Conservation (phyloP, 2,888 invertebrate genomes). For the Nasonia oneida region DNA sequence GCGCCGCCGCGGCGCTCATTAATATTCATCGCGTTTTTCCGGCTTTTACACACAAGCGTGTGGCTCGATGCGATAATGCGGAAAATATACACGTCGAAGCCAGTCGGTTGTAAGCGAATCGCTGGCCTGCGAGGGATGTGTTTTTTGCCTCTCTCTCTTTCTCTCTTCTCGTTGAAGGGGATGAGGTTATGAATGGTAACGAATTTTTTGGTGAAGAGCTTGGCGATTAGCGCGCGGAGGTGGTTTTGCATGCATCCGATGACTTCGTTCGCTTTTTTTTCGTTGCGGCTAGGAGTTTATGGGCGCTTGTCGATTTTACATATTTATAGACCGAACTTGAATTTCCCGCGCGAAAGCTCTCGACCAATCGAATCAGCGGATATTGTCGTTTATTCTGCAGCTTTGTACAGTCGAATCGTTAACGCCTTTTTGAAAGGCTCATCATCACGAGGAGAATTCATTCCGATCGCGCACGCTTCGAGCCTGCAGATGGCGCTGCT, state of each 20-base stretch:
- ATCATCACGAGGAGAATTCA: background rate
- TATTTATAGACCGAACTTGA: background rate
- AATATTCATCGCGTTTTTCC: conserved; percentile 51
- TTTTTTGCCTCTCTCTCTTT: background rate
- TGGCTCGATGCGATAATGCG: conserved; percentile 43
- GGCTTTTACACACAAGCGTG: background rate
- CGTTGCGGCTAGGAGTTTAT: background rate
- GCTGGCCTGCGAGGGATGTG: background rate
- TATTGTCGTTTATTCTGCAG: background rate
- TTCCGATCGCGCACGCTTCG: background rate
- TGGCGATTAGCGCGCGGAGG: background rate
- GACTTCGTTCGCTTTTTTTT: background rate
- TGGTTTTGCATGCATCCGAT: background rate
- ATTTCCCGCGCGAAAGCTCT: background rate
- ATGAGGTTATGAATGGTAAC: background rate
- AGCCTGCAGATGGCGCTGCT: background rate
- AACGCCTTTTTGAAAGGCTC: background rate
- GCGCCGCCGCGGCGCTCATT: conserved; percentile 5
- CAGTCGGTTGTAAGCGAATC: background rate
- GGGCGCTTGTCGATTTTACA: background rate
- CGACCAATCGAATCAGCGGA: background rate
- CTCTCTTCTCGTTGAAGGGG: background rate
- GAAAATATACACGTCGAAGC: conserved; percentile 39
- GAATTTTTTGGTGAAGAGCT: background rate
- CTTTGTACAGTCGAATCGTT: background rate